These are phyloP conservation scores for Dendrolimus pini DNA, from an alignment of 2,888 invertebrate species.

Conservation along the genomic window DNA sequence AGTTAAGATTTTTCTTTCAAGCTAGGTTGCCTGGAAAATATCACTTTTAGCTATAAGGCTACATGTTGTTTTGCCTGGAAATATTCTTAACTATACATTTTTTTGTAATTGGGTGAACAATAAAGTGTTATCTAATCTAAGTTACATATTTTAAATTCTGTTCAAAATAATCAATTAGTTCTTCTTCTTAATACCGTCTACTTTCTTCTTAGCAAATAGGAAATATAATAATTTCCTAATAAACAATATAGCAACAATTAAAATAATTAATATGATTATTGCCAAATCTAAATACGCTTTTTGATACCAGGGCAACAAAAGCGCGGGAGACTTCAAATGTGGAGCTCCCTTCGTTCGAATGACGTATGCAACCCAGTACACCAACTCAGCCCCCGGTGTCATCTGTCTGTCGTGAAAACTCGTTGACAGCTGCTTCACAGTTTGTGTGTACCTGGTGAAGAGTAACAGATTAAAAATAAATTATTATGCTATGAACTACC, in stretches of 20 bases:
- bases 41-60: no score
- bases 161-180: neutral
- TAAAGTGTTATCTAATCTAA: no score
- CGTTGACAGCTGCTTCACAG: constrained; percentile 26
- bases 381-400: constrained; percentile 28
- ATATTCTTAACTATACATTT: no score
- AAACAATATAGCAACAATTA: neutral
- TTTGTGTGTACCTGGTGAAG: constrained; percentile 25
- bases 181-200: neutral
- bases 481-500: constrained; percentile 3
- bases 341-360: constrained; percentile 30
- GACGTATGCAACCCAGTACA: constrained; percentile 40
- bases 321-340: constrained; percentile 35
- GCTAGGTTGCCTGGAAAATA: no score
- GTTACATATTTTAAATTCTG: no score
- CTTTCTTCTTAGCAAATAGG: neutral
- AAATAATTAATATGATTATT: constrained; percentile 3
- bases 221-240: neutral
- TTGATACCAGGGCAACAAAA: constrained; percentile 36
- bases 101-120: no score
- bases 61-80: no score
- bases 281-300: constrained; percentile 33
- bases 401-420: constrained; percentile 35
- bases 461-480: neutral
- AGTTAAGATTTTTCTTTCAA: no score